These are phyloP conservation scores for Nemopilema nomurai DNA, from an alignment of 30 jellyfish, hydroid and myxozoan species.

Conservation along the genomic window DNA sequence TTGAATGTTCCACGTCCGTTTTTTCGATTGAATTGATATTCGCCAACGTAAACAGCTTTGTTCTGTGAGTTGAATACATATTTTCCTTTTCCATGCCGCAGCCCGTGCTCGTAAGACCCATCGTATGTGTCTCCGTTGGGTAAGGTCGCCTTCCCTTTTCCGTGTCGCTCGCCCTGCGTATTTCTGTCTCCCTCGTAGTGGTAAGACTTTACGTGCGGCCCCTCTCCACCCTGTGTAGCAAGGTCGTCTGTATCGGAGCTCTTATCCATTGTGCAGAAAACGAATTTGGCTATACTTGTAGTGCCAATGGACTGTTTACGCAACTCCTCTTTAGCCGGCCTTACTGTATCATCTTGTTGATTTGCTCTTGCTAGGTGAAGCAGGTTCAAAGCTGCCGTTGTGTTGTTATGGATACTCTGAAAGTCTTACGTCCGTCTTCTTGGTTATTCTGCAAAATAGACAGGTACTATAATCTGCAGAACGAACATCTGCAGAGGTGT, in stretches of 20 bases:
- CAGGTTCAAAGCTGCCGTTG: background rate
- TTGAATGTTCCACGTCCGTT: slow-evolving; percentile 80
- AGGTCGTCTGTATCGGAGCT: slow-evolving; percentile 46
- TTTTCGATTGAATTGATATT: slow-evolving; percentile 71
- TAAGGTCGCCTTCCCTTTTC: slow-evolving; percentile 78
- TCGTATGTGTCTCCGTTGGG: slow-evolving; percentile 90
- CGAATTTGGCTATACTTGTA: background rate
- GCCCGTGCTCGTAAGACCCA: slow-evolving; percentile 76
- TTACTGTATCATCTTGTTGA: background rate
- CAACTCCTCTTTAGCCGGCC: background rate
- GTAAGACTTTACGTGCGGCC: slow-evolving; percentile 52
- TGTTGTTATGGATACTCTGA: background rate
- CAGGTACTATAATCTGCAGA: background rate
- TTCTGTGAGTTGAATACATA: slow-evolving; percentile 67
- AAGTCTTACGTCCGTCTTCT: background rate
- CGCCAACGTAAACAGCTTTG: slow-evolving; percentile 76
- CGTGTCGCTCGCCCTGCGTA: slow-evolving; percentile 88
- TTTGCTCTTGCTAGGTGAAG: background rate
- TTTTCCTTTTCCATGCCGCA: slow-evolving; percentile 89
- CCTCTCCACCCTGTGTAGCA: slow-evolving; percentile 29
- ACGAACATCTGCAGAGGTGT: background rate
- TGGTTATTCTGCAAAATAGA: background rate
- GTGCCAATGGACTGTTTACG: background rate
- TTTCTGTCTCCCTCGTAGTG: slow-evolving; percentile 80
- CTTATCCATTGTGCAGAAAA: slow-evolving; percentile 24